Percentiles rank a stretch among this genome's conserved stretches.
Conservation (phyloP, 1,140 invertebrate genomes). For the Parapsyche elsis region DNA sequence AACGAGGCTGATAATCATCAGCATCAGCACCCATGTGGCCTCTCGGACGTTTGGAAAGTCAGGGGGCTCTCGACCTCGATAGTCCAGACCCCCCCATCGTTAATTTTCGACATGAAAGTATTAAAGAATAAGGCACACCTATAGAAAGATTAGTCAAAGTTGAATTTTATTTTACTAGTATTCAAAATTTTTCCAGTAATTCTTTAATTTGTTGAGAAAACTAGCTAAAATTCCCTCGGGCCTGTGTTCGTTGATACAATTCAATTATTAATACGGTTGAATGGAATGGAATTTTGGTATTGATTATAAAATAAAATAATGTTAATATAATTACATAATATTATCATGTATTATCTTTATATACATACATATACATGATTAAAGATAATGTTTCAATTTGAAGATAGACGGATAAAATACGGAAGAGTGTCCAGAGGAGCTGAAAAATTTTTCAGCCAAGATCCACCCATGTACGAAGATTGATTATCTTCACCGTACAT, state of each 20-base stretch:
- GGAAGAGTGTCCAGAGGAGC: conserved; percentile 76
- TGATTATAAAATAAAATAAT: not conserved
- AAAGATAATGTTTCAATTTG: not conserved
- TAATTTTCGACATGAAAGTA: too few species aligned
- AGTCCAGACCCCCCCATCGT: too few species aligned
- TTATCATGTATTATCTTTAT: not conserved
- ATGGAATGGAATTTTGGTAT: too few species aligned
- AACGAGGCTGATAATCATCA: too few species aligned
- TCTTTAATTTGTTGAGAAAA: not conserved
- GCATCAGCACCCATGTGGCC: too few species aligned
- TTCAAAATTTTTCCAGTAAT: not conserved
- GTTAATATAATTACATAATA: not conserved
- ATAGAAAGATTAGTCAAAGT: too few species aligned
- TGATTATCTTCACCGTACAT: conserved; percentile 67
- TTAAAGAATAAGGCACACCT: too few species aligned
- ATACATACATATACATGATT: not conserved
- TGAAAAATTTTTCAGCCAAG: conserved; percentile 74
- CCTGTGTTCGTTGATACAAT: too few species aligned
- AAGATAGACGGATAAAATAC: conserved; percentile 67
- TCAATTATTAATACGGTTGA: not conserved
- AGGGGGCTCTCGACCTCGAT: too few species aligned
- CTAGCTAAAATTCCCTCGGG: too few species aligned
- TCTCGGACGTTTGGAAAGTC: too few species aligned
- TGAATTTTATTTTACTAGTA: not conserved
- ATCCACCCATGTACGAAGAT: conserved; percentile 68